A percentile compares a stretch with the other conserved stretches of the same genome.
These are phyloP conservation scores for Galbula dea DNA, from an alignment of 2,113 vertebrate genomes.

Conservation along the genomic window DNA sequence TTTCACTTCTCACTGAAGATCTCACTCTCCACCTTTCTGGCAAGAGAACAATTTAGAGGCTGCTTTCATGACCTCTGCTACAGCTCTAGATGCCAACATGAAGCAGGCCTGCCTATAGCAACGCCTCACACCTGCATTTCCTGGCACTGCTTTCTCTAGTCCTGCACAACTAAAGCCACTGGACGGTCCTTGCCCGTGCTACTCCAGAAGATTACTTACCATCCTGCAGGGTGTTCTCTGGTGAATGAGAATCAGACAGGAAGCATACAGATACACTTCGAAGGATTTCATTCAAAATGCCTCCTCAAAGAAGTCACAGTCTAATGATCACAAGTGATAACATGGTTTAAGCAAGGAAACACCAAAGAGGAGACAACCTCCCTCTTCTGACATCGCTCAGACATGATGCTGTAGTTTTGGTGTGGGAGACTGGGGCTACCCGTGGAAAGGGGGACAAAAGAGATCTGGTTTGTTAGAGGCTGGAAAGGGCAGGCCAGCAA, in stretches of 20 bases:
- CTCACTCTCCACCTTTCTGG: background rate
- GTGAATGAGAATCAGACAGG: background rate
- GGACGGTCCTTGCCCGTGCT: background rate
- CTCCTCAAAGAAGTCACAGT: background rate
- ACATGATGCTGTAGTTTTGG: background rate
- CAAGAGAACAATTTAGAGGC: background rate
- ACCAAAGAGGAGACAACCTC: background rate
- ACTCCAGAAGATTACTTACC: background rate
- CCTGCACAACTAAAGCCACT: background rate
- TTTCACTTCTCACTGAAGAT: constrained; percentile 42
- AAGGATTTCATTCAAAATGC: background rate
- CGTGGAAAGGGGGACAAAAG: background rate
- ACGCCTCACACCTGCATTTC: background rate
- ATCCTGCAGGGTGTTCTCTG: background rate
- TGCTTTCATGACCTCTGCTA: background rate
- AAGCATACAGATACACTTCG: background rate
- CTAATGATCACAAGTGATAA: background rate
- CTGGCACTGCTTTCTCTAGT: background rate
- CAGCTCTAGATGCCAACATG: background rate
- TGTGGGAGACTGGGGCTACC: background rate
- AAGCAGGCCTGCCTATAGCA: background rate
- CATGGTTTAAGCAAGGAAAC: background rate
- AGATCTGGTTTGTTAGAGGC: background rate
- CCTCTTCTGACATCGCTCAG: background rate
- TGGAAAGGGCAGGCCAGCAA: background rate